Conservation (phyloP, 2,888 invertebrate species). For the Cactoblastis cactorum region DNA sequence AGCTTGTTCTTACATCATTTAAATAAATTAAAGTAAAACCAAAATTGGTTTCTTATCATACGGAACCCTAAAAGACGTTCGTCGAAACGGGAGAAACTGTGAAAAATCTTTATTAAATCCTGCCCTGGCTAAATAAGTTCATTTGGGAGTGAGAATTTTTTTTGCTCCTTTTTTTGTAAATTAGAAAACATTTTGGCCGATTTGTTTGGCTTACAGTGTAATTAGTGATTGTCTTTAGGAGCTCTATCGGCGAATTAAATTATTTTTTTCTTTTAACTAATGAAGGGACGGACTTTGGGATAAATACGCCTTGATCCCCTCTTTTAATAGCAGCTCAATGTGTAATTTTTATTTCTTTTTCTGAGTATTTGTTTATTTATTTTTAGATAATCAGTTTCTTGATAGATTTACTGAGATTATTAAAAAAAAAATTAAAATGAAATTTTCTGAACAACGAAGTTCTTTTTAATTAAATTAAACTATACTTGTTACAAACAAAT, state of each 20-base stretch:
- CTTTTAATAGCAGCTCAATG: neutral
- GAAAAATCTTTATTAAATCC: constrained; percentile 79
- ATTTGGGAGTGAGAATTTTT: constrained; percentile 59
- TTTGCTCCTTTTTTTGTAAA: constrained; percentile 49
- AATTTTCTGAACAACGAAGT: no score
- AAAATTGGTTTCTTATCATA: neutral
- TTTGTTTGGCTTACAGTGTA: constrained; percentile 71
- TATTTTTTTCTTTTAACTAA: constrained; percentile 58
- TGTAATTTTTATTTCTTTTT: constrained; percentile 12
- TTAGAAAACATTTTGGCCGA: constrained; percentile 76
- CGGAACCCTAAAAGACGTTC: constrained; percentile 47
- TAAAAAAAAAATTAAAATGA: no score
- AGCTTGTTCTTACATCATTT: no score
- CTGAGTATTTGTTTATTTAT: constrained; percentile 16
- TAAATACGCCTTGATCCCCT: constrained; percentile 25
- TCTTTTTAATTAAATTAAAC: no score
- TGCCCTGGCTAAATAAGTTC: constrained; percentile 73
- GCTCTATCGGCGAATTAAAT: constrained; percentile 58
- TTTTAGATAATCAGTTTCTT: no score
- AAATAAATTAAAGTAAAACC: neutral
- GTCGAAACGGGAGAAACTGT: constrained; percentile 59
- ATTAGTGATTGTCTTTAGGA: constrained; percentile 53
- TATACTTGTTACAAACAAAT: no score
- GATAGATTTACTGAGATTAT: no score
- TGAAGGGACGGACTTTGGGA: constrained; percentile 54